phyloP scores from a whole-genome alignment of 2,113 vertebrate genomes.

The Clinocottus analis region DNA sequence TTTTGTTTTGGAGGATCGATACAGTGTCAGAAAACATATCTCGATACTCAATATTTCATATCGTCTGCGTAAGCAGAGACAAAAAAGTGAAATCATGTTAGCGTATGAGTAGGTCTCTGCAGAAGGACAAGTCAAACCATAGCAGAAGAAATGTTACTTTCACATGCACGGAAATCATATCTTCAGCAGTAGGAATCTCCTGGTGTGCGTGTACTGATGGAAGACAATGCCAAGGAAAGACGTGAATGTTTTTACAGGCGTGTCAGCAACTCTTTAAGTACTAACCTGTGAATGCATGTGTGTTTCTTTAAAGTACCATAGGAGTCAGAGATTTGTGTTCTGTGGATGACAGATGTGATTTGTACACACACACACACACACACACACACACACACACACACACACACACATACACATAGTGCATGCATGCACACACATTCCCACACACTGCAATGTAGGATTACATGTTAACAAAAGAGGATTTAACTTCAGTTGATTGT shows the following conservation, averaged over 20 bases:
- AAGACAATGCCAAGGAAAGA: not conserved
- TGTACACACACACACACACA: not conserved
- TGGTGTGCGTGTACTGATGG: not conserved
- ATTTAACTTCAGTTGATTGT: slow-evolving; percentile 70
- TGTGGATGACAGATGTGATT: slow-evolving; percentile 36
- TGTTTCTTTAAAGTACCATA: no score
- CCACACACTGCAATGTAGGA: slow-evolving; percentile 49
- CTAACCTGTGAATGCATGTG: not conserved
- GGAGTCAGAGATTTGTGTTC: not conserved
- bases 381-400: no score
- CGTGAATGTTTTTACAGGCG: not conserved
- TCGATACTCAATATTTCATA: not conserved
- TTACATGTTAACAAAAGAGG: slow-evolving; percentile 69
- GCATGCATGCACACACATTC: slow-evolving; percentile 16
- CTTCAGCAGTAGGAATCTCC: no score
- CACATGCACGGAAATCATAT: no score
- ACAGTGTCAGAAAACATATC: not conserved
- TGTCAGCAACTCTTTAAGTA: not conserved
- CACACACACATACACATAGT: no score
- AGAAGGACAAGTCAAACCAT: not conserved
- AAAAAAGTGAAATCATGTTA: not conserved
- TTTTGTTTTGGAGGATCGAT: no score
- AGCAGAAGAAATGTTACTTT: not conserved
- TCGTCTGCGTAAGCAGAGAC: not conserved
- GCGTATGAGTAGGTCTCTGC: not conserved